Percentiles rank a stretch among this genome's conserved stretches.
These are phyloP conservation scores for Hippocampus mohnikei DNA, from an alignment of 2,113 vertebrate genomes.

Conservation along the genomic window DNA sequence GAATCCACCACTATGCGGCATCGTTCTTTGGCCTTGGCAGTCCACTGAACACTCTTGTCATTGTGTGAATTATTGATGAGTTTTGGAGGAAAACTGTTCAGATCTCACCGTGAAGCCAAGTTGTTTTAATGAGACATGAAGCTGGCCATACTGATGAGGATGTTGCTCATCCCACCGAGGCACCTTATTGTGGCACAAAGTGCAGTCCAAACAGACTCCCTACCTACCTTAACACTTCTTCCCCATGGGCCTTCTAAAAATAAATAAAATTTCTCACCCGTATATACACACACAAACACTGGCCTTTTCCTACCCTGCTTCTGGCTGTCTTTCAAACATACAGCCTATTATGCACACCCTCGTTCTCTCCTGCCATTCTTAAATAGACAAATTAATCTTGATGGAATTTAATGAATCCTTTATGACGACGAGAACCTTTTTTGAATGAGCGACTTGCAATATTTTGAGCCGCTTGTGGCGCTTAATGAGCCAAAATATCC, in stretches of 20 bases:
- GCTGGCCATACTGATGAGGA: constrained; percentile 29
- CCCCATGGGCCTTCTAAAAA: constrained; percentile 60
- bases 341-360: constrained; percentile 7
- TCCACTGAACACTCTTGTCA: not conserved
- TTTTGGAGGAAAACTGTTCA: not conserved
- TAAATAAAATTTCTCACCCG: constrained; percentile 41
- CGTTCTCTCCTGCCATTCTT: constrained; percentile 10
- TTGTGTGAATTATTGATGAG: not conserved
- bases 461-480: no score
- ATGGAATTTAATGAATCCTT: constrained; percentile 35
- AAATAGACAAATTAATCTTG: constrained; percentile 46
- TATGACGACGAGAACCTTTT: constrained; percentile 7
- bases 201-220: constrained; percentile 33
- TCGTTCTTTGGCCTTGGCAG: not conserved
- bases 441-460: not conserved
- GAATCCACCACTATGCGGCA: not conserved
- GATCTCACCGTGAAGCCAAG: not conserved
- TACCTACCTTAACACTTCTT: constrained; percentile 52
- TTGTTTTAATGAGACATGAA: constrained; percentile 10
- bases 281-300: constrained; percentile 16
- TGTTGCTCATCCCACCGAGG: constrained; percentile 42
- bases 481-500: no score
- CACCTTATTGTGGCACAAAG: constrained; percentile 34
- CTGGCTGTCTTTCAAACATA: constrained; percentile 13
- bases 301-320: constrained; percentile 21